These are phyloP conservation scores for Tyria jacobaeae DNA, from an alignment of 2,888 invertebrate genomes.

Conservation along the genomic window DNA sequence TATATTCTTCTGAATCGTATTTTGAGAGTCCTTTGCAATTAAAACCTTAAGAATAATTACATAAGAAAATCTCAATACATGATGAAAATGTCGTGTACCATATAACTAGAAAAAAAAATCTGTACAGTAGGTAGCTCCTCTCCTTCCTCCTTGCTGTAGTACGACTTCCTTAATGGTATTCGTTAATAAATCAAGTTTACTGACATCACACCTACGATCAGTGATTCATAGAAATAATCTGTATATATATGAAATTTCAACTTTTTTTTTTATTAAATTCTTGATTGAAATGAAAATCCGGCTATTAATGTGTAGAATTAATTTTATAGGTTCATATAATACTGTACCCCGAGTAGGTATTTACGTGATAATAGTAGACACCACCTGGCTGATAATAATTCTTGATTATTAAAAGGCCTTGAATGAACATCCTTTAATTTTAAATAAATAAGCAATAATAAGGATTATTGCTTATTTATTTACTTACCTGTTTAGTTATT, in stretches of 20 bases:
- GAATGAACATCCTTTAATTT: conserved; percentile 16
- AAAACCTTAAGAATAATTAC: too few species aligned
- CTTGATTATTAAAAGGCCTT: conserved; percentile 23
- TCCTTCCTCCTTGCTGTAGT: too few species aligned
- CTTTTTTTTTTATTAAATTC: neutral
- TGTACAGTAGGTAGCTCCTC: too few species aligned
- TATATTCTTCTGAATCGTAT: too few species aligned
- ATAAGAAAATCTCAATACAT: too few species aligned
- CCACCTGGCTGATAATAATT: neutral
- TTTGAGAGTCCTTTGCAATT: too few species aligned
- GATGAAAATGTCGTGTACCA: too few species aligned
- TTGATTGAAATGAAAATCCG: neutral
- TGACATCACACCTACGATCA: too few species aligned
- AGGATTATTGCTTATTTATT: too few species aligned
- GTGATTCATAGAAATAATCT: neutral
- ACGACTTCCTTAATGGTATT: too few species aligned
- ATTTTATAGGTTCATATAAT: neutral
- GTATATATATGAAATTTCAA: neutral
- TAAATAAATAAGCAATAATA: conserved; percentile 10
- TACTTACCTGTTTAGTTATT: neutral
- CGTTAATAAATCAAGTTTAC: too few species aligned
- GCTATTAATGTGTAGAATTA: neutral
- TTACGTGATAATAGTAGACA: conserved; percentile 1
- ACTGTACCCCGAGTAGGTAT: neutral
- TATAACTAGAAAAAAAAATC: too few species aligned